Base-by-base conservation (phyloP, 2,888 invertebrate species). In the Polylopha cassiicola region DNA sequence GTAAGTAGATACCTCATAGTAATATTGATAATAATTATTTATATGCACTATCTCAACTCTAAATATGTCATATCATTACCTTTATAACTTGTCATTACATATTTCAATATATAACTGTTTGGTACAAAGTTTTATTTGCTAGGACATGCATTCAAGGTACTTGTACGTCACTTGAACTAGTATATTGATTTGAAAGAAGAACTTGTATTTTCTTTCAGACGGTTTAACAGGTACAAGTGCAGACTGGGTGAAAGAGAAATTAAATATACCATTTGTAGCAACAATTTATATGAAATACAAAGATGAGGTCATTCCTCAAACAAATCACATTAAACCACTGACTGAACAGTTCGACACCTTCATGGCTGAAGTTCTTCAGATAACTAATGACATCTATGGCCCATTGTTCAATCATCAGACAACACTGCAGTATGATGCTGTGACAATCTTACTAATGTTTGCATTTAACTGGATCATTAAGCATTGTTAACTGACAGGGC, bases 231-330 rank as follows among this genome's bases (percentile, higher is more conserved):
- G 84, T 7, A 79, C 71, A 44, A 59, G 65, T 52, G 77, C 82
- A 14, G 82, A 85, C 45, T 85, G 81, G 81, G 77, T 82, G 2
- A 84, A 85, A 47, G 54, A 46, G 6, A 67, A 68, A 37, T 53
- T 82, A 27, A 84, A 84, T 46, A 61, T 71, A 15, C 84, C 84
- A 1, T 38, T 82, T 23, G 84, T 85, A 0, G 74, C 63, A 34
- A 79, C 81, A 33, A 43, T 75, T 5, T 65, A 74, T 31, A 48
- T 82, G 56, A 65, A 72, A 39, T 28, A 61, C 43, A 42, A 54
- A 32, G 41, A 62, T 10, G 47, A 61, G 20, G 44, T 68, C 23
- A 44, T 73, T 1, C 75, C 73, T n/a, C 47, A 54, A 14, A 32
- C 50, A 3, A 22, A 38, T 2, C 58, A 78, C 24, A 61, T 79